Conservation (phyloP, 2,113 vertebrate genomes). For the Chauna torquata region DNA sequence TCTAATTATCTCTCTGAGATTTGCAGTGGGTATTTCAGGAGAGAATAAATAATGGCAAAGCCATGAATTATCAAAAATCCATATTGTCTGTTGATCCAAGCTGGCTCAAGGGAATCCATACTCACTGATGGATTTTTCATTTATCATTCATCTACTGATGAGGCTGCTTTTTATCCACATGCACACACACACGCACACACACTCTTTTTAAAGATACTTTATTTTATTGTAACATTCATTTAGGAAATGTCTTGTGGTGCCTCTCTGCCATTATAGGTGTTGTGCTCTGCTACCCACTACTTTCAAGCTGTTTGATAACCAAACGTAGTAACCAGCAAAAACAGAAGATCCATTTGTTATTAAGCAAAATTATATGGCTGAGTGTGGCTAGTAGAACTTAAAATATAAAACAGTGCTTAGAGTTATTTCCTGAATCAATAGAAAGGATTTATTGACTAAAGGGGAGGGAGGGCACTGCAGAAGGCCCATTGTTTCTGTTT, state of each 20-base stretch:
- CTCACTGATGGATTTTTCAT: constrained; percentile 70
- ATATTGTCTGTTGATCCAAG: constrained; percentile 66
- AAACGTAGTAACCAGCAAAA: constrained; percentile 68
- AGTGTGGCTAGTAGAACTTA: constrained; percentile 62
- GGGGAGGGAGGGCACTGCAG: constrained; percentile 48
- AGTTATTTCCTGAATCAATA: constrained; percentile 72
- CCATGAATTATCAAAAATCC: constrained; percentile 77
- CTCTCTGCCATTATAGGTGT: constrained; percentile 43
- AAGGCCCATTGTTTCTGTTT: constrained; percentile 68
- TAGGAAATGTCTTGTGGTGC: constrained; percentile 59
- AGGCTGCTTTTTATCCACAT: constrained; percentile 61
- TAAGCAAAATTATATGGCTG: constrained; percentile 71
- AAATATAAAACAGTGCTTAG: constrained; percentile 74
- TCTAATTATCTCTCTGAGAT: constrained; percentile 77
- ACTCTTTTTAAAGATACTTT: constrained; percentile 39
- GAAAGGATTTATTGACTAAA: constrained; percentile 70
- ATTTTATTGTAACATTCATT: constrained; percentile 61
- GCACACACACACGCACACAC: neutral
- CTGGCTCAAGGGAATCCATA: constrained; percentile 70
- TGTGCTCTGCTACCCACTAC: constrained; percentile 47
- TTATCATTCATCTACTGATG: constrained; percentile 70
- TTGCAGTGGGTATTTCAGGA: constrained; percentile 65
- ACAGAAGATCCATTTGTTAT: constrained; percentile 69
- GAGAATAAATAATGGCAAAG: constrained; percentile 69
- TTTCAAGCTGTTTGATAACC: constrained; percentile 64